Conservation (phyloP, 2,888 invertebrate genomes). For the Spodoptera exigua region DNA sequence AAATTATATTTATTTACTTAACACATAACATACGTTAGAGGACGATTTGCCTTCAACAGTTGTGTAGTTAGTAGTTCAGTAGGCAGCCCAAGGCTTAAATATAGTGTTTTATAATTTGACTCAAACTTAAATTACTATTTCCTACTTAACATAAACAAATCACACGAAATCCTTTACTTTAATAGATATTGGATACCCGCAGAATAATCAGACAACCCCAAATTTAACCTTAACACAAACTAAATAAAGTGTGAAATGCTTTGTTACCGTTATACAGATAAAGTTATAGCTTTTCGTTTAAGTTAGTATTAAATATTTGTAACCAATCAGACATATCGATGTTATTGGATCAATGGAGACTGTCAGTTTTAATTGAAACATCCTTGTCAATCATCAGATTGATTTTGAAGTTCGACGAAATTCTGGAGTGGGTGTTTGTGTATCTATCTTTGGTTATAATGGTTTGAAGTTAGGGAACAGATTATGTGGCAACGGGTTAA, state of each 20-base stretch:
- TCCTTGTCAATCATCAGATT: constrained; percentile 64
- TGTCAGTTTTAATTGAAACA: constrained; percentile 77
- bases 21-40: no score
- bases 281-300: constrained; percentile 58
- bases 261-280: background rate
- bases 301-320: constrained; percentile 69
- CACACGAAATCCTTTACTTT: constrained; percentile 44
- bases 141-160: constrained; percentile 23
- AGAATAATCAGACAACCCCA: constrained; percentile 27
- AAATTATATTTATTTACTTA: no score
- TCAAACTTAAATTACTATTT: constrained; percentile 14
- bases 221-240: constrained; percentile 3
- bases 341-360: constrained; percentile 73
- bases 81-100: no score
- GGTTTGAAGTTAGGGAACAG: no score
- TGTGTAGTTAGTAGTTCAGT: no score
- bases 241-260: constrained; percentile 15
- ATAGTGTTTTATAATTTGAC: background rate
- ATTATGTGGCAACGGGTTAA: constrained; percentile 16
- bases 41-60: no score
- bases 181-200: constrained; percentile 43
- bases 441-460: constrained; percentile 17
- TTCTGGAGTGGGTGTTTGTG: constrained; percentile 40
- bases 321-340: constrained; percentile 72
- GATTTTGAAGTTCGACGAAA: constrained; percentile 51